These are phyloP conservation scores for Drosophila lini DNA, from an alignment of 1,140 invertebrate genomes.

Conservation along the genomic window DNA sequence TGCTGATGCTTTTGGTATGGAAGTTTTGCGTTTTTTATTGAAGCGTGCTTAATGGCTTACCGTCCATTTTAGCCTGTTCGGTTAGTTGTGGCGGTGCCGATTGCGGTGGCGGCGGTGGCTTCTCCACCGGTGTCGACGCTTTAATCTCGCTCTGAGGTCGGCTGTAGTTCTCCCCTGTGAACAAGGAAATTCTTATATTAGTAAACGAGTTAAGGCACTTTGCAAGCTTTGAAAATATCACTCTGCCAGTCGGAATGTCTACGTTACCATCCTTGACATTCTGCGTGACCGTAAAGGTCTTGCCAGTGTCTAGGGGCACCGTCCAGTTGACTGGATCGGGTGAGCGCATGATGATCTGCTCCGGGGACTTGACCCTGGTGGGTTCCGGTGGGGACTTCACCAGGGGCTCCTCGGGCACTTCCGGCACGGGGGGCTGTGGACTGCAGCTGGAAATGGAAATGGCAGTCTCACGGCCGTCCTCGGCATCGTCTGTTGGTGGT, in stretches of 20 bases:
- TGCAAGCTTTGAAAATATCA: not conserved
- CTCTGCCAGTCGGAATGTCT: constrained; percentile 10
- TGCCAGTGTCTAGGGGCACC: constrained; percentile 95
- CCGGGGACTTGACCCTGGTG: constrained; percentile 95
- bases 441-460: constrained; percentile 84
- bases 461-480: constrained; percentile 80
- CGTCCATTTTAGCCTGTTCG: constrained; percentile 85
- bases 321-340: constrained; percentile 97
- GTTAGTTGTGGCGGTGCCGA: constrained; percentile 88
- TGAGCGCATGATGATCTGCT: constrained; percentile 95
- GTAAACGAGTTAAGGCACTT: not conserved
- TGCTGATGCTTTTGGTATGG: constrained; percentile 69
- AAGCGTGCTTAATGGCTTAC: constrained; percentile 84
- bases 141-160: constrained; percentile 90
- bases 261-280: constrained; percentile 95
- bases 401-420: constrained; percentile 87
- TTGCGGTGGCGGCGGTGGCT: constrained; percentile 87
- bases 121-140: constrained; percentile 87
- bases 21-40: constrained; percentile 79
- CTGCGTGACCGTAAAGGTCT: constrained; percentile 96
- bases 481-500: constrained; percentile 74
- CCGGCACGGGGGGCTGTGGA: constrained; percentile 81
- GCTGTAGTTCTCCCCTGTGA: constrained; percentile 84
- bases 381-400: constrained; percentile 96
- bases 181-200: not conserved